phyloP scores from a whole-genome alignment of 2,797 vertebrate species.

The Scarus forsteni region DNA sequence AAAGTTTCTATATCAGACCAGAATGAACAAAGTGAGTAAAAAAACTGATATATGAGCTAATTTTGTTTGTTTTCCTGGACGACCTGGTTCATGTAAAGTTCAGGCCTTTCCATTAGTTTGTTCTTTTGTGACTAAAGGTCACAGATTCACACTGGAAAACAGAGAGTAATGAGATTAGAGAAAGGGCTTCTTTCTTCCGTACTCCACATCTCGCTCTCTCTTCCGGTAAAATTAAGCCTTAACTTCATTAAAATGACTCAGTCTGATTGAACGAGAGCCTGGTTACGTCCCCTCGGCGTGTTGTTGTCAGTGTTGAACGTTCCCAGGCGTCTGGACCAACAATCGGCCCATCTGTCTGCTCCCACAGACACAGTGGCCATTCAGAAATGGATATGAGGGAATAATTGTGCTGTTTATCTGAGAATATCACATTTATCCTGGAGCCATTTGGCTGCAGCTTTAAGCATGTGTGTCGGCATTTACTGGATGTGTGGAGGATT shows the following conservation, averaged over 20 bases:
- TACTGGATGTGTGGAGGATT: not conserved
- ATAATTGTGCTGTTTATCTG: constrained; percentile 51
- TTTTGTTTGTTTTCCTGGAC: not conserved
- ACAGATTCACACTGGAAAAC: constrained; percentile 23
- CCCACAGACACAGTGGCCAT: constrained; percentile 44
- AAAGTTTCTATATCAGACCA: not conserved
- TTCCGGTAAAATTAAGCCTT: constrained; percentile 35
- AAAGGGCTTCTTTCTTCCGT: constrained; percentile 18
- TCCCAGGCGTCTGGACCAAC: constrained; percentile 52
- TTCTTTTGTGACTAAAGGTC: constrained; percentile 43
- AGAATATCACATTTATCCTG: constrained; percentile 50
- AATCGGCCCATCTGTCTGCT: constrained; percentile 58
- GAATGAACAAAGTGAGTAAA: not conserved
- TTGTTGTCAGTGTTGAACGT: constrained; percentile 22
- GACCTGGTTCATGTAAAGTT: constrained; percentile 43
- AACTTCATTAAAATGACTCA: constrained; percentile 64
- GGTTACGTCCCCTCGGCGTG: constrained; percentile 24
- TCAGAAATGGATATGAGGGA: constrained; percentile 46
- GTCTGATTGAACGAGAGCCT: constrained; percentile 25
- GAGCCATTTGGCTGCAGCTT: constrained; percentile 28
- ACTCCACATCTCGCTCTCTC: not conserved
- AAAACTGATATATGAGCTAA: not conserved
- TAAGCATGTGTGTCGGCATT: not conserved
- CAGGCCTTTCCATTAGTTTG: constrained; percentile 25
- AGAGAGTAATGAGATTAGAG: constrained; percentile 27